Evolutionary conservation across 2,113 vertebrate species (phyloP), one percentile per base, ranked within the genome.

Genomic region (Tautogolabrus adspersus): DNA sequence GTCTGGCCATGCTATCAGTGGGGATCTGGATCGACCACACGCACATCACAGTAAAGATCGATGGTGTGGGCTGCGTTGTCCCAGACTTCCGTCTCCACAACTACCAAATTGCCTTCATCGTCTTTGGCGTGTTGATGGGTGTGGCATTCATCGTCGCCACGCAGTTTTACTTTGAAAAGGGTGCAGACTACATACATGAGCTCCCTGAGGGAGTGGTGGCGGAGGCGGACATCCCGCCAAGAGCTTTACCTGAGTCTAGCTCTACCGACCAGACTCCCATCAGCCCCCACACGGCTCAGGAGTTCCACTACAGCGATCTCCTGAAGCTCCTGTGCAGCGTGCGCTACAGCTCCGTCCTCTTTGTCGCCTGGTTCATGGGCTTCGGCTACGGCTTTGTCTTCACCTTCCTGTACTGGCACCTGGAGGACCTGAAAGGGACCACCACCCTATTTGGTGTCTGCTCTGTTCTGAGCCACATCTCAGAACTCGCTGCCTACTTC

Each of bases 281-380:
- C 87, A 63, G 93, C 93, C 52, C 93, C 66, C 15, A 90, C 66
- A 0, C 88, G 83, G 0, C 38, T 44, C 75, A 77, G 44, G 89
- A 93, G 54, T 97, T 98, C 92, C 94, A 85, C 84, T 97, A 96
- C 78, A 95, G 94, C 88, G 95, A 98, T 84, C 87, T 99, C 8
- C 91, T 99, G 73, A 94, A 91, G 73, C 92, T 98, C 19, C 93
- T 99, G 0, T 99, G 98, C 86, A 96, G 95, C 0, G 95, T 99
- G 84, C 97, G 96, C 64, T 99, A 99, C 0, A 93, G 97, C 84
- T 98, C 97, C 0, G 97, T 99, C 67, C 93, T 99, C 18, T 99
- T 98, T 0, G 98, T 99, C 47, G 98, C 98, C 1, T 99, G 98
- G 98, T 99, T 99, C 88, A 99, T 99, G 98, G 98, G 98, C 0